A percentile compares a stretch with the other conserved stretches of the same genome.
Evolutionary conservation across 2,888 invertebrate genomes (phyloP).

Genomic region (Tineola bisselliella): DNA sequence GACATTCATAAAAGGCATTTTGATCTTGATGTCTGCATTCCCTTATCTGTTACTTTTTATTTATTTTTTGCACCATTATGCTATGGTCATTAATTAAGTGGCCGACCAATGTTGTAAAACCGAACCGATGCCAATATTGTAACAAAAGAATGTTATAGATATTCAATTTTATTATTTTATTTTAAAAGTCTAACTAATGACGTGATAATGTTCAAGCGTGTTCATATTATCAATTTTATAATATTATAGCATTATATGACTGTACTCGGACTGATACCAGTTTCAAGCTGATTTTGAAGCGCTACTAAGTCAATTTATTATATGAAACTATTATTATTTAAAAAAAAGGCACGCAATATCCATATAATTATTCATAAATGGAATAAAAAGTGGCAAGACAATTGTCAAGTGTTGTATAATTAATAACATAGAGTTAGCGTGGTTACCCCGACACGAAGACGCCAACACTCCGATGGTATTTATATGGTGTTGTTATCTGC

Average conservation of each 20-base stretch:
- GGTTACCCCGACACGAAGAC: neutral
- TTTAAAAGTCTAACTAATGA: neutral
- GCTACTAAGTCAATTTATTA: no score
- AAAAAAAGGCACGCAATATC: neutral
- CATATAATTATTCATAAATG: neutral
- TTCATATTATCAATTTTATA: no score
- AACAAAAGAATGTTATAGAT: slow-evolving; percentile 10
- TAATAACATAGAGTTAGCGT: slow-evolving; percentile 26
- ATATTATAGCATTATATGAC: no score
- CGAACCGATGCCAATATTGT: slow-evolving; percentile 12
- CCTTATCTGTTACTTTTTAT: slow-evolving; percentile 14
- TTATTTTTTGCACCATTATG: slow-evolving; percentile 28
- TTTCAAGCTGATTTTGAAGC: no score
- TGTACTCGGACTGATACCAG: no score
- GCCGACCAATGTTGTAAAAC: slow-evolving; percentile 16
- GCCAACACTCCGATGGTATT: neutral
- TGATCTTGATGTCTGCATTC: slow-evolving; percentile 55
- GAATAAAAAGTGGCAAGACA: slow-evolving; percentile 11
- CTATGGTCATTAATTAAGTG: slow-evolving; percentile 53
- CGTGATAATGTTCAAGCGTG: no score
- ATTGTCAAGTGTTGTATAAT: slow-evolving; percentile 29
- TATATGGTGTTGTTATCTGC: neutral
- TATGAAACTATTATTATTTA: no score
- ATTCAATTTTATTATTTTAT: neutral
- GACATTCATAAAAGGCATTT: slow-evolving; percentile 41